Evolutionary conservation across 2,797 vertebrate genomes (phyloP).

Genomic region (Dryobates pubescens): DNA sequence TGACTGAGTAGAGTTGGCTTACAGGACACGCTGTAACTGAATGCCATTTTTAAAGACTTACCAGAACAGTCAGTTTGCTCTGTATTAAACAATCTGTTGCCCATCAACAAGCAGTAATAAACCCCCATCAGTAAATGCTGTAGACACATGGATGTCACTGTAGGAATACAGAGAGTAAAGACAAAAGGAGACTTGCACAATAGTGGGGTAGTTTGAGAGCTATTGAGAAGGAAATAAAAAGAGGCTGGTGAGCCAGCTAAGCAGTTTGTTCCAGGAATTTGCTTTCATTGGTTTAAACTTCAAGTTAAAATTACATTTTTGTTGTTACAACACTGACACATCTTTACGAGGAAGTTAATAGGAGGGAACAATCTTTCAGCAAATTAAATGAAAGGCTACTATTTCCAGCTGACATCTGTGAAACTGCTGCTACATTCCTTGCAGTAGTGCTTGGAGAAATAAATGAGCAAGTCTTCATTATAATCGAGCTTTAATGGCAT

Average conservation of each 20-base stretch:
- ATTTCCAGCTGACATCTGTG: constrained; percentile 52
- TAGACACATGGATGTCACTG: not conserved
- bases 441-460: constrained; percentile 39
- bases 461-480: constrained; percentile 48
- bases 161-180: constrained; percentile 20
- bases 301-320: constrained; percentile 33
- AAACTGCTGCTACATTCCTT: constrained; percentile 24
- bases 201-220: constrained; percentile 36
- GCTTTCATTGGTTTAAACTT: constrained; percentile 52
- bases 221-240: constrained; percentile 49
- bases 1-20: not conserved
- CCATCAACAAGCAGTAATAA: not conserved
- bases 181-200: constrained; percentile 13
- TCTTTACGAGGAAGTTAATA: constrained; percentile 53
- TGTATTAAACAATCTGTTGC: not conserved
- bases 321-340: constrained; percentile 37
- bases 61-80: not conserved
- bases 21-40: not conserved
- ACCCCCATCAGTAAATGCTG: not conserved
- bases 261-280: constrained; percentile 60
- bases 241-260: constrained; percentile 15
- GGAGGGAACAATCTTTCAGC: constrained; percentile 42
- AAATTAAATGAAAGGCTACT: constrained; percentile 56
- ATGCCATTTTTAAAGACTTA: not conserved
- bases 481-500: constrained; percentile 44